phyloP scores from a whole-genome alignment of 2,113 vertebrate species.

The Stegastes partitus region DNA sequence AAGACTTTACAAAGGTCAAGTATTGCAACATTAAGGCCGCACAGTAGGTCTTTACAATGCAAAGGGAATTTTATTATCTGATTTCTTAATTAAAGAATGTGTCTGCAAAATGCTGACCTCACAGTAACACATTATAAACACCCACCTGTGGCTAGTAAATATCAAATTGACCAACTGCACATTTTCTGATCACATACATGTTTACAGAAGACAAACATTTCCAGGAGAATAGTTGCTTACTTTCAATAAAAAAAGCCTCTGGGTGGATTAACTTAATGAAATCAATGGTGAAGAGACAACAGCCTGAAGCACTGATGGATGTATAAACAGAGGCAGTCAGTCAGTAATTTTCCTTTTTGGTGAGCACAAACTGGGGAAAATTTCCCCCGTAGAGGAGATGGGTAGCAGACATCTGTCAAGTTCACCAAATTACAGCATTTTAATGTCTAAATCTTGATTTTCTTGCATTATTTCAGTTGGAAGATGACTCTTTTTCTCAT shows the following conservation, averaged over 20 bases:
- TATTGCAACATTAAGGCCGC: background rate
- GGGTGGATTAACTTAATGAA: slow-evolving; percentile 15
- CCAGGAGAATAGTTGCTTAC: slow-evolving; percentile 6
- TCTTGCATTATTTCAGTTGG: background rate
- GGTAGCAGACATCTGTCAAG: background rate
- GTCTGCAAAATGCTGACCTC: background rate
- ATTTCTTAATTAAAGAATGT: background rate
- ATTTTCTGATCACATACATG: background rate
- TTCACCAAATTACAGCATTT: background rate
- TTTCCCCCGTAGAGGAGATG: background rate
- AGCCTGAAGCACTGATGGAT: slow-evolving; percentile 1
- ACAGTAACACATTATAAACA: background rate
- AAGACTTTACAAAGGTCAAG: background rate
- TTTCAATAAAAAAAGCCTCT: slow-evolving; percentile 22
- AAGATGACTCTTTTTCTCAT: background rate
- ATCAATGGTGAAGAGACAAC: slow-evolving; percentile 15
- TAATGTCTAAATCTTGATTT: background rate
- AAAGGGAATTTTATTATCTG: no score
- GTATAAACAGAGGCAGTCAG: background rate
- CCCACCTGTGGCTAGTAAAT: background rate
- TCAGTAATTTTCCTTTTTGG: background rate
- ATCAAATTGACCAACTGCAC: background rate
- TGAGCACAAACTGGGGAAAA: background rate
- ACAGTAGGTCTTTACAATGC: background rate
- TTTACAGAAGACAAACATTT: slow-evolving; percentile 11